These are phyloP conservation scores for Ceratina japonica DNA, from an alignment of 1,140 invertebrate species.

Conservation along the genomic window DNA sequence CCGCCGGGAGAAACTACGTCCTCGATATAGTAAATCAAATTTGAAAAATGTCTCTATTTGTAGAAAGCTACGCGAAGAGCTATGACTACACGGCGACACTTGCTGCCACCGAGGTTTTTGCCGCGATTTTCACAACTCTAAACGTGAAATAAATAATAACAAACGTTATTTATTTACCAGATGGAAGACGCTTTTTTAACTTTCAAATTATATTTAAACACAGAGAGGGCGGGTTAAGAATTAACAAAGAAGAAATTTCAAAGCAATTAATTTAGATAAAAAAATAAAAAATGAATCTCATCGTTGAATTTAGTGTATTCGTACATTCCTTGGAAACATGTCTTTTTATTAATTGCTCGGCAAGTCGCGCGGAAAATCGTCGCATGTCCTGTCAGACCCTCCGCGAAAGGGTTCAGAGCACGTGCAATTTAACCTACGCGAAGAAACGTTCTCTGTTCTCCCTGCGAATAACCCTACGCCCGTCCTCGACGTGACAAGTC, in stretches of 20 bases:
- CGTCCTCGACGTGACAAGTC: constrained; percentile 15
- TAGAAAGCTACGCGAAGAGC: constrained; percentile 15
- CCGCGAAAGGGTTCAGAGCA: neutral
- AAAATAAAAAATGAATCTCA: neutral
- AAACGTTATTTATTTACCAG: too few species aligned
- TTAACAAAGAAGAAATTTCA: too few species aligned
- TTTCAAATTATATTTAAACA: too few species aligned
- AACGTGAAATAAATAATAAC: too few species aligned
- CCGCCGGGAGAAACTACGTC: neutral
- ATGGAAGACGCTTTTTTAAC: too few species aligned
- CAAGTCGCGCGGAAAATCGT: constrained; percentile 18
- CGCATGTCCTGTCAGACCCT: neutral
- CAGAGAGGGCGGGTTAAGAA: too few species aligned
- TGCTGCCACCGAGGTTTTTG: neutral
- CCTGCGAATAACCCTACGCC: constrained; percentile 29
- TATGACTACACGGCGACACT: neutral
- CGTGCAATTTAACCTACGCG: constrained; percentile 41
- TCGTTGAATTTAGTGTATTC: too few species aligned
- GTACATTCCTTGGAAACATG: too few species aligned
- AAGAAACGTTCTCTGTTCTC: constrained; percentile 8
- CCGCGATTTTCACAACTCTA: constrained; percentile 3
- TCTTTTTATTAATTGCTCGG: neutral
- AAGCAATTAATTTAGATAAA: too few species aligned
- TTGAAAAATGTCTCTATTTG: constrained; percentile 22
- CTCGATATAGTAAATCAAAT: constrained; percentile 22